A percentile compares a stretch with the other conserved stretches of the same genome.
phyloP scores from a whole-genome alignment of 2,888 invertebrate species.

The Luffia ferchaultella region DNA sequence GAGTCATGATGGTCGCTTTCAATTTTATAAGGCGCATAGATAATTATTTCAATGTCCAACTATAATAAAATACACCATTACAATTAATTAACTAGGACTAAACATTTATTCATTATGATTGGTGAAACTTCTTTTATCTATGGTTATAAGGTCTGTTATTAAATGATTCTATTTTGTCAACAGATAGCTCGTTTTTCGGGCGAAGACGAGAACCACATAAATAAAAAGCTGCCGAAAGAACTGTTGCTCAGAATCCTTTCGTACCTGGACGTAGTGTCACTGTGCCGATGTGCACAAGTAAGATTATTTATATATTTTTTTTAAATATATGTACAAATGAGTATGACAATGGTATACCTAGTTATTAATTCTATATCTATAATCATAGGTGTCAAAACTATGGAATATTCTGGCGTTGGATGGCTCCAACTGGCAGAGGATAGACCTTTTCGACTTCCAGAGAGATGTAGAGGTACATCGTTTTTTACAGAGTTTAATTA shows the following conservation, averaged over 20 bases:
- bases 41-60: too few relatives aligned
- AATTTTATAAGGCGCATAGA: too few relatives aligned
- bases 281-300: constrained; percentile 95
- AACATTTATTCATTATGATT: too few relatives aligned
- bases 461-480: constrained; percentile 95
- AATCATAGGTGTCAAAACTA: constrained; percentile 73
- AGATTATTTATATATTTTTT: constrained; percentile 19
- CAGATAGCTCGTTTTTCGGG: constrained; percentile 77
- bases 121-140: too few relatives aligned
- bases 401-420: constrained; percentile 99
- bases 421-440: constrained; percentile 99
- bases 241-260: constrained; percentile 92
- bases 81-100: too few relatives aligned
- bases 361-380: too few relatives aligned
- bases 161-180: too few relatives aligned
- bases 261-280: constrained; percentile 93
- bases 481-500: too few relatives aligned
- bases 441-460: constrained; percentile 98
- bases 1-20: too few relatives aligned
- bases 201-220: constrained; percentile 88
- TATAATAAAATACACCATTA: too few relatives aligned
- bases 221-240: constrained; percentile 96
- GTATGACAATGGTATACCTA: too few relatives aligned
- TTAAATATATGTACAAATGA: neutral
- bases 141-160: too few relatives aligned